phyloP scores from a whole-genome alignment of 2,113 vertebrate genomes.

The Dromaius novaehollandiae region DNA sequence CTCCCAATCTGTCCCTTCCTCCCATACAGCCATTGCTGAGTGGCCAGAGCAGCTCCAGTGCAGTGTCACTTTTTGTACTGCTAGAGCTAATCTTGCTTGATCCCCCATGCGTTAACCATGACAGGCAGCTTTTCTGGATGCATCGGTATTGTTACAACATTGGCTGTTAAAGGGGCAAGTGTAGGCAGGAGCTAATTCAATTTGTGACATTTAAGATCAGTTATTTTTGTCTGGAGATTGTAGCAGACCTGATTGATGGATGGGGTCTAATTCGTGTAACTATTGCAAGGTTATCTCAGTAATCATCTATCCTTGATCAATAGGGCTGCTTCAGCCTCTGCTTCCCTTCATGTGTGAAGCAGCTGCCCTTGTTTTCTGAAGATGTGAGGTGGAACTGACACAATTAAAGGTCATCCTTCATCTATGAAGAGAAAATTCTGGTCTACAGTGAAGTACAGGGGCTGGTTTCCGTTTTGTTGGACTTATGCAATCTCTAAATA shows the following conservation, averaged over 20 bases:
- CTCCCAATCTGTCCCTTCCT: background rate
- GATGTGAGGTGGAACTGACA: conserved; percentile 68
- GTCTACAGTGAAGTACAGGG: conserved; percentile 18
- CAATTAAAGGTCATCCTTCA: conserved; percentile 67
- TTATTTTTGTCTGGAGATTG: background rate
- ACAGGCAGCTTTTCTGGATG: background rate
- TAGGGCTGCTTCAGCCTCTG: background rate
- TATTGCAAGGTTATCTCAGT: background rate
- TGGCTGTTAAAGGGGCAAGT: background rate
- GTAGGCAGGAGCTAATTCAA: background rate
- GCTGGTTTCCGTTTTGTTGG: conserved; percentile 61
- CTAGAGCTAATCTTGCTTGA: background rate
- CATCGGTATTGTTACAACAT: background rate
- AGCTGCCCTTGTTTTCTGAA: conserved; percentile 59
- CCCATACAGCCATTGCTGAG: accelerated
- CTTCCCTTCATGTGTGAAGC: conserved; percentile 62
- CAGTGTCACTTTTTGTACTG: background rate
- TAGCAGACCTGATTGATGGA: background rate
- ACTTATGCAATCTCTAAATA: conserved; percentile 71
- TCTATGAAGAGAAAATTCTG: conserved; percentile 68
- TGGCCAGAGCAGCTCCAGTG: background rate
- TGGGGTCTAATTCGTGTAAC: background rate
- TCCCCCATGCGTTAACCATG: background rate
- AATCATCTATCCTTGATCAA: conserved; percentile 11
- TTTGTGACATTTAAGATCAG: background rate